Evolutionary conservation across 2,888 invertebrate genomes (phyloP).

Genomic region (Catocala fraxini): DNA sequence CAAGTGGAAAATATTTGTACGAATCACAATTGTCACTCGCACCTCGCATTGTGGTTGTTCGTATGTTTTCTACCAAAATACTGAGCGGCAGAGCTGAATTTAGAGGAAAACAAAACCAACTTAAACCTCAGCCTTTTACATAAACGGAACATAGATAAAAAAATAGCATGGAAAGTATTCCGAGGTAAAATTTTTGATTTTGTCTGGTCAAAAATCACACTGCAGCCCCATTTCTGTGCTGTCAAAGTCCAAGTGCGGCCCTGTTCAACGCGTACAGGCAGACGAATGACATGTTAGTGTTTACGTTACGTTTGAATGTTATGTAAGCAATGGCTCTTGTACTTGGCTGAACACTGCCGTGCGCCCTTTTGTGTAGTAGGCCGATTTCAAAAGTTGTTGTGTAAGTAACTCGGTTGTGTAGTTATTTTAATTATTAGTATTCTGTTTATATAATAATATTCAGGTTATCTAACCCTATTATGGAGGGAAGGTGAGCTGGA

Average conservation of each 20-base stretch:
- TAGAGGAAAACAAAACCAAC: no score
- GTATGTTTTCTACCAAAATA: conserved; percentile 7
- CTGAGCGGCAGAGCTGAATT: background rate
- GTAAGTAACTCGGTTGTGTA: background rate
- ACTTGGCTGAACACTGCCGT: conserved; percentile 4
- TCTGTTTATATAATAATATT: no score
- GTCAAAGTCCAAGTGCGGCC: no score
- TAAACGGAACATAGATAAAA: no score
- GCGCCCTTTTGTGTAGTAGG: background rate
- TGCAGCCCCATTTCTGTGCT: no score
- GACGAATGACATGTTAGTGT: background rate
- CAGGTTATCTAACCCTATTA: no score
- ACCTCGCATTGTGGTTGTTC: background rate
- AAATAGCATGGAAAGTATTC: no score
- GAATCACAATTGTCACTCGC: conserved; percentile 5
- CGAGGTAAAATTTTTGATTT: no score
- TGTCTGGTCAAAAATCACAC: no score
- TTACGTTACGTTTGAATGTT: conserved; percentile 1
- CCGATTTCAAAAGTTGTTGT: background rate
- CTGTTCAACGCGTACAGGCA: background rate
- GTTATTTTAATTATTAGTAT: no score
- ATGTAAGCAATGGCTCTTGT: background rate
- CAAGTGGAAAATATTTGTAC: conserved; percentile 3
- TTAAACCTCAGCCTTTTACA: no score
- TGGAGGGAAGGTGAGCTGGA: no score